Base-by-base conservation (phyloP, 2,888 invertebrate genomes). In the Drosophila pegasa region DNA sequence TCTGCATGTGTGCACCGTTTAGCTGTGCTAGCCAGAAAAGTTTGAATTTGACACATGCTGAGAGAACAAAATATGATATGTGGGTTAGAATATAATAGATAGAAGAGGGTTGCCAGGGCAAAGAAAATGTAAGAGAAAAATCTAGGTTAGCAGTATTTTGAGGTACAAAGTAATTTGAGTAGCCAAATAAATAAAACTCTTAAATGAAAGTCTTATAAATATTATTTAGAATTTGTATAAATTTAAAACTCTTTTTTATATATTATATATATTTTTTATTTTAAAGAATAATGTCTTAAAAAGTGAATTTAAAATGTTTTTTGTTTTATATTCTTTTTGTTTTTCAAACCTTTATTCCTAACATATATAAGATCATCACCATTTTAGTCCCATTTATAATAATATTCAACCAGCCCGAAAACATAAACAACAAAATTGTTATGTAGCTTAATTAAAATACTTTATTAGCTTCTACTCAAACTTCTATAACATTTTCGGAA, bases 1-100 rank as follows among this genome's bases (percentile, higher is more conserved):
- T 58, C 31, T 41, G 52, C 75, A 67, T 78, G 69, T 52, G 79
- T 50, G 31, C 60, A 61, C 71, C 80, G 58, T 71, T 76, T 79
- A 80, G 71, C 75, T 75, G 18, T 62, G 61, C 71, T 69, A 60
- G 64, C 64, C 50, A 9, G n/a, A n/a, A 47, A 75, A 51, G 56
- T 54, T 58, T 51, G 16, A 35, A 43, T 16, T 55, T 68, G 67
- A 73, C 74, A 74, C 48, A 56, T 59, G 59, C 33, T 65, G 45
- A 63, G 18, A 10, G 18, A 6, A 12, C 14, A 18, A 52, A 18
- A 38, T 27, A 14, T 38, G 52, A 38, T 38, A 38, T 35, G 35
- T 50, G 47, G 20, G 47, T 20, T 48, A 18, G 8, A 20, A 5
- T 29, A 27, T 18, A 45, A 45, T 45, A 45, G 45, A 45, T 45